A percentile compares a stretch with the other conserved stretches of the same genome.
These are phyloP conservation scores for Archips crataeganus DNA, from an alignment of 2,888 invertebrate species.

Conservation along the genomic window DNA sequence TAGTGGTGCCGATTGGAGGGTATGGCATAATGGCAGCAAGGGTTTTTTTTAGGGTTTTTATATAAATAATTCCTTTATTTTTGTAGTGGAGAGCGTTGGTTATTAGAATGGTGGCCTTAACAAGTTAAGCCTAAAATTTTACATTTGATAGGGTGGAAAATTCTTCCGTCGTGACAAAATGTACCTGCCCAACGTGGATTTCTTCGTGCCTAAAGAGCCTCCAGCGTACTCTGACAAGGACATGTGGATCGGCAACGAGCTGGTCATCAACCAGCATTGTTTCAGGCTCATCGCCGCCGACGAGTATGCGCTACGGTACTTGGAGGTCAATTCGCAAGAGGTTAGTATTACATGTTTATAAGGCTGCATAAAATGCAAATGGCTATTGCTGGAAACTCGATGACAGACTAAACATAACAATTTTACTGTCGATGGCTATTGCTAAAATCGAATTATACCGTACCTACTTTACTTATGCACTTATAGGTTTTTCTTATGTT, in stretches of 20 bases:
- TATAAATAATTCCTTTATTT: no score
- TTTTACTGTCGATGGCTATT: no score
- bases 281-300: constrained; percentile 94
- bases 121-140: not conserved
- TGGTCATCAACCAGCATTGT: constrained; percentile 91
- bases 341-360: constrained; percentile 67
- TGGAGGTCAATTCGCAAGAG: constrained; percentile 92
- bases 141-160: constrained; percentile 79
- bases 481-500: no score
- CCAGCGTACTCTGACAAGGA: constrained; percentile 91
- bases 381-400: no score
- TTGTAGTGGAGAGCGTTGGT: no score
- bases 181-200: constrained; percentile 90
- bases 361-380: no score
- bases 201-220: constrained; percentile 90
- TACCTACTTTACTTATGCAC: not conserved
- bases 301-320: constrained; percentile 93
- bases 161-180: constrained; percentile 90
- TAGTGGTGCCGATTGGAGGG: no score
- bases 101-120: no score
- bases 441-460: no score
- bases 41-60: no score
- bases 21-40: no score
- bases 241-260: constrained; percentile 93
- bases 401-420: no score